Percentiles rank a stretch among this genome's conserved stretches.
Conservation (phyloP, 2,888 invertebrate genomes). For the Pyrochroa serraticornis region DNA sequence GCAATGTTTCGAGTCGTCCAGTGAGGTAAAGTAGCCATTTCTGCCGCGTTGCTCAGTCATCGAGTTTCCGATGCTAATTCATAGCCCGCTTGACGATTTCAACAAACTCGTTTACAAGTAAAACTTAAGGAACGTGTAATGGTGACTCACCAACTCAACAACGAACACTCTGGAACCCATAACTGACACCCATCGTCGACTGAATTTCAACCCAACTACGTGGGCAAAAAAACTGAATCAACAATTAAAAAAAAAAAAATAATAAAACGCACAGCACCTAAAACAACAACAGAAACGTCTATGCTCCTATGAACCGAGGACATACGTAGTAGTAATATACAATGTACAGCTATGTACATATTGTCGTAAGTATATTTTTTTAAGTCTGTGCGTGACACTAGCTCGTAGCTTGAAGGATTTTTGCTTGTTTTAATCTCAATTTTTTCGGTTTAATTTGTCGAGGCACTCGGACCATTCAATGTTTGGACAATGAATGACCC, state of each 20-base stretch:
- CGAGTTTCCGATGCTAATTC: slow-evolving; percentile 5
- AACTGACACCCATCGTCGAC: too few species aligned
- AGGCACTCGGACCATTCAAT: slow-evolving; percentile 56
- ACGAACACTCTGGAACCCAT: slow-evolving; percentile 9
- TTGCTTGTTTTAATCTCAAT: slow-evolving; percentile 13
- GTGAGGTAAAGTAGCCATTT: neutral
- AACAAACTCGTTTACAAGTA: slow-evolving; percentile 23
- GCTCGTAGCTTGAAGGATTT: slow-evolving; percentile 27
- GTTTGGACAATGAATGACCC: slow-evolving; percentile 59
- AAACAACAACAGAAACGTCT: slow-evolving; percentile 30
- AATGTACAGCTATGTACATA: slow-evolving; percentile 60
- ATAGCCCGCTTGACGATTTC: slow-evolving; percentile 8
- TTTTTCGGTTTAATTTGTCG: slow-evolving; percentile 23
- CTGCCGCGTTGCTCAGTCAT: slow-evolving; percentile 7
- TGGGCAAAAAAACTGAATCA: slow-evolving; percentile 11
- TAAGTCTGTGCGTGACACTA: slow-evolving; percentile 51
- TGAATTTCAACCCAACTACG: too few species aligned
- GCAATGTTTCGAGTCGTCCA: neutral
- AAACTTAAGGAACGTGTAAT: slow-evolving; percentile 20
- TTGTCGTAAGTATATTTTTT: slow-evolving; percentile 56
- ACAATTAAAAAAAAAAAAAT: slow-evolving; percentile 12
- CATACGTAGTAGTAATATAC: slow-evolving; percentile 43
- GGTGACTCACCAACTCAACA: slow-evolving; percentile 30
- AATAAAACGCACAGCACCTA: slow-evolving; percentile 46
- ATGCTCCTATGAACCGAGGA: slow-evolving; percentile 31